Percentiles rank a stretch among this genome's conserved stretches.
Conservation (phyloP, 2,888 invertebrate species). For the Philaethria dido region DNA sequence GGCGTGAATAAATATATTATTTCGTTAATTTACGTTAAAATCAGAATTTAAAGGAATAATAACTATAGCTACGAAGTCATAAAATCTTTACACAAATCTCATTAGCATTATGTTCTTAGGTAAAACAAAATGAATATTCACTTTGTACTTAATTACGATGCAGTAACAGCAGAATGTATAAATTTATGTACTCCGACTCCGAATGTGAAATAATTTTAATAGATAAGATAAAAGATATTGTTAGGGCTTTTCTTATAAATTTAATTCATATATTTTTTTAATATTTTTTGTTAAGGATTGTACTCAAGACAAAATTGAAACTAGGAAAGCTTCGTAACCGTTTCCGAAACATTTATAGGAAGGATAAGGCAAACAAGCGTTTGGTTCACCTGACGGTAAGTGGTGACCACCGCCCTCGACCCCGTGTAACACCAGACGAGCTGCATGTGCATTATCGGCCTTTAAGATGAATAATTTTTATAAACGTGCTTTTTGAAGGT, state of each 20-base stretch:
- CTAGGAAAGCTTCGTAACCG: too few relatives aligned
- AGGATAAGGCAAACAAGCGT: too few relatives aligned
- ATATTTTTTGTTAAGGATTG: too few relatives aligned
- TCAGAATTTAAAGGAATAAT: not conserved
- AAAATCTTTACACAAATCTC: slow-evolving; percentile 35
- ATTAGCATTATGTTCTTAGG: slow-evolving; percentile 35
- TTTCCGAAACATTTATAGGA: too few relatives aligned
- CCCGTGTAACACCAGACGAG: too few relatives aligned
- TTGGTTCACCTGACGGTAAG: too few relatives aligned
- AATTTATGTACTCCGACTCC: slow-evolving; percentile 23
- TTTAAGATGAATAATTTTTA: too few relatives aligned
- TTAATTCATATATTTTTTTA: not conserved
- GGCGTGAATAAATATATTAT: not conserved
- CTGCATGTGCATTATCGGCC: too few relatives aligned
- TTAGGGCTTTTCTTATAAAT: not conserved
- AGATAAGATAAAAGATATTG: slow-evolving; percentile 2
- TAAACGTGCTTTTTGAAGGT: too few relatives aligned
- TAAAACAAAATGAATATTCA: slow-evolving; percentile 41
- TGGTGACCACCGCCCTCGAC: too few relatives aligned
- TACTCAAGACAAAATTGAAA: too few relatives aligned
- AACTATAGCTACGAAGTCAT: slow-evolving; percentile 13
- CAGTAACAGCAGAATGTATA: slow-evolving; percentile 31
- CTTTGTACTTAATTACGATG: slow-evolving; percentile 37
- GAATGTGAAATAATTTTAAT: slow-evolving; percentile 29
- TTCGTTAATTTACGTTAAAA: not conserved